A percentile compares a stretch with the other conserved stretches of the same genome.
phyloP scores from a whole-genome alignment of 2,888 invertebrate genomes.

The Dorcus parallelipipedus region DNA sequence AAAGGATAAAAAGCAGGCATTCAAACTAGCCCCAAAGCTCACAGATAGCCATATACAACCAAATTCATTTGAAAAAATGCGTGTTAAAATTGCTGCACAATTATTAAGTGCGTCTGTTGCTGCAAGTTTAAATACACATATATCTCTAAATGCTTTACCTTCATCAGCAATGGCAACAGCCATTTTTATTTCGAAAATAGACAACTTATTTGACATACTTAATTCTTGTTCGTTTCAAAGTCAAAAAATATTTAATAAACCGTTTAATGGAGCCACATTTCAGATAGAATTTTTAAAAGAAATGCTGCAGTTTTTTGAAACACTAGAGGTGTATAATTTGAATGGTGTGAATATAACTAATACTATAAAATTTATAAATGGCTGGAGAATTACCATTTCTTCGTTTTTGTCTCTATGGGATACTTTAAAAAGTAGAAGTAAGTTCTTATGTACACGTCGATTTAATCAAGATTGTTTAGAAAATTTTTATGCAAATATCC shows the following conservation, averaged over 20 bases:
- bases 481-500: conserved; percentile 21
- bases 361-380: conserved; percentile 7
- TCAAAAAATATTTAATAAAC: conserved; percentile 3
- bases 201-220: conserved; percentile 14
- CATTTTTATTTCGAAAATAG: conserved; percentile 1
- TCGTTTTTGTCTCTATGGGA: conserved; percentile 22
- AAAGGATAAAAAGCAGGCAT: background rate
- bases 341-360: background rate
- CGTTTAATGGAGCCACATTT: conserved; percentile 7
- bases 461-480: conserved; percentile 28
- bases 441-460: conserved; percentile 24
- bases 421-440: conserved; percentile 13
- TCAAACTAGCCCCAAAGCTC: conserved; percentile 3
- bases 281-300: conserved; percentile 11
- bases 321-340: background rate
- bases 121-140: conserved; percentile 6
- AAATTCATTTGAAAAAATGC: conserved; percentile 16
- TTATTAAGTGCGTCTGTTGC: conserved; percentile 13
- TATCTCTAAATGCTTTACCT: conserved; percentile 6
- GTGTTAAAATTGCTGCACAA: conserved; percentile 15
- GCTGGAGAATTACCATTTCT: conserved; percentile 21
- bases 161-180: conserved; percentile 1
- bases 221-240: conserved; percentile 4
- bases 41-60: conserved; percentile 11
- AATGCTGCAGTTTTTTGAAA: background rate